These are phyloP conservation scores for western clawed frog (Xenopus tropicalis) DNA, from an alignment of 2,113 vertebrate genomes.

Conservation along the genomic window UCB_Xtro_10.0 CM004447.2:118597501-118598000, in stretches of 20 bases:
- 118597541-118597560: conserved; percentile 13
- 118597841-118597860: background rate
- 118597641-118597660: conserved; percentile 27
- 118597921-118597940: too few relatives aligned
- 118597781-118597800: too few relatives aligned
- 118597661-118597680: conserved; percentile 17
- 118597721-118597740: background rate
- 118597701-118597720: too few relatives aligned
- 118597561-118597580: conserved; percentile 4
- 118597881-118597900: background rate
- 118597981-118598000: too few relatives aligned
- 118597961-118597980: too few relatives aligned
- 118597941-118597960: too few relatives aligned
- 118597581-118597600: conserved; percentile 12
- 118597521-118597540: background rate
- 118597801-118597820: too few relatives aligned
- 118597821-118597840: too few relatives aligned
- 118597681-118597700: background rate
- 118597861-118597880: background rate
- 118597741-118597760: background rate
- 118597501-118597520: background rate
- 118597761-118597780: background rate
- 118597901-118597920: background rate
- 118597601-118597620: conserved; percentile 6
- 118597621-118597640: conserved; percentile 24